Evolutionary conservation across 2,113 vertebrate genomes (phyloP).

Genomic region (Acrocephalus kingi): DNA sequence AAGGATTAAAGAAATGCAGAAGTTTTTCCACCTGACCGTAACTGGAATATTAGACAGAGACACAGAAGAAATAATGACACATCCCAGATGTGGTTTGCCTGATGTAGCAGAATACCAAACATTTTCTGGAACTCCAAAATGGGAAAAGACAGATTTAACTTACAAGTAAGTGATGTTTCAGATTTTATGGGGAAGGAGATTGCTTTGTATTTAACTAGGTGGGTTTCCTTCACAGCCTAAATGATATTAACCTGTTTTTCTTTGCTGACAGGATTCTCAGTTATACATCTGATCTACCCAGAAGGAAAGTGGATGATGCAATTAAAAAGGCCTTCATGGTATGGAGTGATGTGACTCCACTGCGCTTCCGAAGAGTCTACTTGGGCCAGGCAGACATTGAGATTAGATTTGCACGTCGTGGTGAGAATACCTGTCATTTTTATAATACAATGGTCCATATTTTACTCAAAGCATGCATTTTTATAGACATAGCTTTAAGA

Average conservation of each 20-base stretch:
- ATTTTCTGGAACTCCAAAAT: not conserved
- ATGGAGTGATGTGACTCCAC: slow-evolving; percentile 72
- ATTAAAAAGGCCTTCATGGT: slow-evolving; percentile 59
- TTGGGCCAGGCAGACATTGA: slow-evolving; percentile 27
- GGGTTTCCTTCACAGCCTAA: not conserved
- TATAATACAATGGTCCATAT: not conserved
- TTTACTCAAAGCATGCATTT: not conserved
- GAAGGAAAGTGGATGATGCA: not conserved
- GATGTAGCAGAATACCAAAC: slow-evolving; percentile 25
- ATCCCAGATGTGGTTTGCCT: slow-evolving; percentile 72
- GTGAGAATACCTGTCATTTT: slow-evolving; percentile 44
- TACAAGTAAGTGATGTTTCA: slow-evolving; percentile 68
- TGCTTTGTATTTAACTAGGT: not conserved
- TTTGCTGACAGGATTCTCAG: slow-evolving; percentile 41
- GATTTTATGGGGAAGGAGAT: not conserved
- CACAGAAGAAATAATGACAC: slow-evolving; percentile 26
- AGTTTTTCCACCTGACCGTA: slow-evolving; percentile 64
- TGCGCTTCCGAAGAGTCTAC: slow-evolving; percentile 3
- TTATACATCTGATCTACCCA: slow-evolving; percentile 64
- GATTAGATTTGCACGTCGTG: slow-evolving; percentile 61
- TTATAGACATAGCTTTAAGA: not conserved
- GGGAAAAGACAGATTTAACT: slow-evolving; percentile 64
- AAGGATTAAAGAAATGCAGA: slow-evolving; percentile 73
- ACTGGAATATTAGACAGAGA: slow-evolving; percentile 65
- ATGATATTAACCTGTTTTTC: not conserved